These are phyloP conservation scores for Leuciscus idus DNA, from an alignment of 2,113 vertebrate genomes.

Conservation along the genomic window DNA sequence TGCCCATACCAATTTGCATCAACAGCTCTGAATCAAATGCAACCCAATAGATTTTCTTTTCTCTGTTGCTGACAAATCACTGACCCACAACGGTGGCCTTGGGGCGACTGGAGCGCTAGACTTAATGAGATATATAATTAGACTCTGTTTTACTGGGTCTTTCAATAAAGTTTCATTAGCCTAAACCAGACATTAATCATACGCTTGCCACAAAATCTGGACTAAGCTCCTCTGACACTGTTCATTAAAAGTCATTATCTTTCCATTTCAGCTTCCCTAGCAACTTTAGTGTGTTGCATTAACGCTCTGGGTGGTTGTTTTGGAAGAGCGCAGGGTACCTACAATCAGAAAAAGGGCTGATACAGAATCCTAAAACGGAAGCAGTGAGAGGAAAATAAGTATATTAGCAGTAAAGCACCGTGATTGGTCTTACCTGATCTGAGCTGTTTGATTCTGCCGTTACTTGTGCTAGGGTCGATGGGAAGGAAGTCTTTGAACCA, in stretches of 20 bases:
- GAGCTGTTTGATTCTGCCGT: conserved; percentile 94
- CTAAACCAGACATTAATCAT: conserved; percentile 68
- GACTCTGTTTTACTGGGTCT: conserved; percentile 73
- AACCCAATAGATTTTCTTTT: conserved; percentile 68
- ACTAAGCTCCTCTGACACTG: conserved; percentile 51
- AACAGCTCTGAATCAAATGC: conserved; percentile 66
- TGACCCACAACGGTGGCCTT: conserved; percentile 73
- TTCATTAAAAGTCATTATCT: conserved; percentile 47
- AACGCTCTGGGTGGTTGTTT: neutral
- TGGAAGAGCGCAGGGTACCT: neutral
- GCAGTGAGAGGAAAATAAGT: neutral
- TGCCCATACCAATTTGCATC: conserved; percentile 64
- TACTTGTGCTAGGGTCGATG: conserved; percentile 91
- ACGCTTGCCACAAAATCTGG: conserved; percentile 56
- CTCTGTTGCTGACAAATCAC: conserved; percentile 72
- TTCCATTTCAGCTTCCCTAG: conserved; percentile 16
- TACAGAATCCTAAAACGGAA: neutral
- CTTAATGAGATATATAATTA: conserved; percentile 79
- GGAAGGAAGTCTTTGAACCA: conserved; percentile 99
- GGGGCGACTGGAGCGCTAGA: conserved; percentile 62
- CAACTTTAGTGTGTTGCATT: neutral
- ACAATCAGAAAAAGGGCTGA: neutral
- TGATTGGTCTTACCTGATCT: conserved; percentile 86
- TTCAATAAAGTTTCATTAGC: conserved; percentile 72
- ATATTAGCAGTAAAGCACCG: neutral